Base-by-base conservation (phyloP, 2,888 invertebrate genomes). In the Spialia ferax region DNA sequence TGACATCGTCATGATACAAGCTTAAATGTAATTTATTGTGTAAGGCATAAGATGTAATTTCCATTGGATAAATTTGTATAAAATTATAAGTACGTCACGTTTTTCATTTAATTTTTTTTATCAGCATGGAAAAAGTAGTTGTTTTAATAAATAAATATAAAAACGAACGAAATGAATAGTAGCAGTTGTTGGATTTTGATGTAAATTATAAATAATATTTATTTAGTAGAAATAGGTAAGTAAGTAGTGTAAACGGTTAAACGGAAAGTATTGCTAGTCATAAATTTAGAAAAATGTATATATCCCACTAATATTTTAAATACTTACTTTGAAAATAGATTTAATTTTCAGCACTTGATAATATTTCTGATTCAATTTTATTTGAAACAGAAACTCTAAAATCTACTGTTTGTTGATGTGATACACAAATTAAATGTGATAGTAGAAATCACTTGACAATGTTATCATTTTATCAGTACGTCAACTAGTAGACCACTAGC, bases 401-500 rank as follows among this genome's bases (percentile, higher is more conserved):
- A 48, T 5, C 38, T 4, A 20, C 1, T 62, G 56, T 61, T 62
- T 67, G 63, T 57, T 63, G 63, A 42, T 63, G 56, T 66, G 60
- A 22, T 62, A n/a, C n/a, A n/a, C n/a, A n/a, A n/a, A n/a, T n/a
- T n/a, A n/a, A 60, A 65, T 69, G 54, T 75, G 77, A 74, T 71
- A 73, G 73, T 70, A 79, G 78, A 79, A 77, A 76, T 80, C 77
- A 82, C 76, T 84, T 88, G 89, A 89, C 88, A 89, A 83, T 83
- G 87, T 91, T 91, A 91, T 91, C 89, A 89, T 83, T 86, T 91
- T 91, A 89, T 91, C 87, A 90, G 84, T 84, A 78, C 76, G 85
- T 85, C 87, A 91, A 85, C 80, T 86, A 86, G 81, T 48, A 87
- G 69, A 74, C 67, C 48, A 79, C 79, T 79, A 78, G 79, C 79